These are phyloP conservation scores for Cordilura impudica DNA, from an alignment of 2,888 invertebrate genomes.

Conservation along the genomic window DNA sequence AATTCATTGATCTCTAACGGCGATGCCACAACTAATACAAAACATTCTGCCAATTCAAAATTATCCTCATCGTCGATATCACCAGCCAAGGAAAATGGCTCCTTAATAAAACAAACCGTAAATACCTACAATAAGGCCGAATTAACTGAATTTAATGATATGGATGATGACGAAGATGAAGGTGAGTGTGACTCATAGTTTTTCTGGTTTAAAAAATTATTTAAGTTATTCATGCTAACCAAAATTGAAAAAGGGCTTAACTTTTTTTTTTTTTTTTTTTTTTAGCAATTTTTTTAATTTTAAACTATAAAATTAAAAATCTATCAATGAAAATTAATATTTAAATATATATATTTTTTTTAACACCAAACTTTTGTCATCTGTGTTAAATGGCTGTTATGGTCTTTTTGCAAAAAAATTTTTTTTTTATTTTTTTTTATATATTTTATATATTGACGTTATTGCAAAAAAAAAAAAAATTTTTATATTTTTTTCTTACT, in stretches of 20 bases:
- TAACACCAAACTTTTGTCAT: neutral
- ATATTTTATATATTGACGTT: neutral
- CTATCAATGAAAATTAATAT: neutral
- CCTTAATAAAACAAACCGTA: constrained; percentile 51
- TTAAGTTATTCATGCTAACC: neutral
- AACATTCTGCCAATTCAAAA: constrained; percentile 62
- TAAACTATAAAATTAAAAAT: neutral
- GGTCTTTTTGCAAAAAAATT: no score
- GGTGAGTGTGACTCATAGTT: constrained; percentile 67
- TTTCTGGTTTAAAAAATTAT: neutral
- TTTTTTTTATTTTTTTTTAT: neutral
- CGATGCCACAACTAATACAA: constrained; percentile 66
- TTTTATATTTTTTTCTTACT: neutral
- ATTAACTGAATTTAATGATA: constrained; percentile 71
- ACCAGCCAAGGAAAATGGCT: constrained; percentile 61
- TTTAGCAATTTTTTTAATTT: neutral
- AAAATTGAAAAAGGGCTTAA: neutral
- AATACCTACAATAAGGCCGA: constrained; percentile 71
- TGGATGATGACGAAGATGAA: constrained; percentile 70
- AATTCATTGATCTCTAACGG: constrained; percentile 74
- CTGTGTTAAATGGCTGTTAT: no score
- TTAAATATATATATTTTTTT: neutral
- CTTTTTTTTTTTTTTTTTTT: neutral
- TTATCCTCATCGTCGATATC: constrained; percentile 41
- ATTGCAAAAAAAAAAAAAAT: no score